Evolutionary conservation across 2,113 vertebrate species (phyloP).

Genomic region (Scytalopus superciliaris): DNA sequence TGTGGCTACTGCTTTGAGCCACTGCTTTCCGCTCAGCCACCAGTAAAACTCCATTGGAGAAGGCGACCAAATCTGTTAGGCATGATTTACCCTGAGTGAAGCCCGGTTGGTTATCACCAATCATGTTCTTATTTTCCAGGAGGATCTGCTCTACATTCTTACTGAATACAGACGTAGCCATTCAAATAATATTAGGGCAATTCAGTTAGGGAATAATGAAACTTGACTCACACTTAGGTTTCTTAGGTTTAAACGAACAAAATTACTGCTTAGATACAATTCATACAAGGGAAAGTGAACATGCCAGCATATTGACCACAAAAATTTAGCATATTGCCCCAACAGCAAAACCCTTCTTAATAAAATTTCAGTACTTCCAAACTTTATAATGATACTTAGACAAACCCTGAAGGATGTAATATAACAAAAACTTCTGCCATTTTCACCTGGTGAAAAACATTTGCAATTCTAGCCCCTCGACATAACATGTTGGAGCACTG

Average conservation of each 20-base stretch:
- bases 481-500: neutral
- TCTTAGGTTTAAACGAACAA: neutral
- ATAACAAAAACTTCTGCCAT: neutral
- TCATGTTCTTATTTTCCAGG: neutral
- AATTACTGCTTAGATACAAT: neutral
- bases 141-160: neutral
- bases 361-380: neutral
- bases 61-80: neutral
- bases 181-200: neutral
- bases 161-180: neutral
- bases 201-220: neutral
- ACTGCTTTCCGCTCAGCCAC: neutral
- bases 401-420: neutral
- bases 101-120: neutral
- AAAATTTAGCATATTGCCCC: neutral
- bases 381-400: neutral
- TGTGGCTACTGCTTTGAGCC: neutral
- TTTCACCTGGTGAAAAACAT: neutral
- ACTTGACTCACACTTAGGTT: neutral
- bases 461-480: neutral
- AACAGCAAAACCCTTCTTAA: neutral
- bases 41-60: neutral
- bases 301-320: neutral
- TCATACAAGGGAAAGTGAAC: neutral
- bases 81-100: neutral